Evolutionary conservation across 2,888 invertebrate genomes (phyloP).

Genomic region (Xylocampa areola): DNA sequence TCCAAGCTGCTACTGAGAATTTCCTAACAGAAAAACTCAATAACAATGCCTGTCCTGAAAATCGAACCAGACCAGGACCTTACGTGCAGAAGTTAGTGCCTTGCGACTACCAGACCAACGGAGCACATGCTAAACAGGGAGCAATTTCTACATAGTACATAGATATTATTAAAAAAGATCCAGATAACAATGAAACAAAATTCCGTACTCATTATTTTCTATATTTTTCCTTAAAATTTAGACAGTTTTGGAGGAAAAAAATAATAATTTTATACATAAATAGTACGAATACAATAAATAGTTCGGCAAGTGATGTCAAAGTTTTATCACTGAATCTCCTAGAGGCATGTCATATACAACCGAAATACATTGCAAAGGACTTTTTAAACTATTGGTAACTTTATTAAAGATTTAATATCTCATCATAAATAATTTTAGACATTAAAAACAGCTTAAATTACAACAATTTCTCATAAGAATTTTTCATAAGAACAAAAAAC

Average conservation of each 20-base stretch:
- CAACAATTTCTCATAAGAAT: conserved; percentile 67
- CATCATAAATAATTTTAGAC: conserved; percentile 85
- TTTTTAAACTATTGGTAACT: conserved; percentile 87
- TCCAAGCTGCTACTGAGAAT: no score
- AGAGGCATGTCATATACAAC: conserved; percentile 57
- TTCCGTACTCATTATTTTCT: conserved; percentile 81
- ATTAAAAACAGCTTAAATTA: conserved; percentile 80
- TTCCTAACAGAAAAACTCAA: no score
- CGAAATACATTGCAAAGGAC: conserved; percentile 58
- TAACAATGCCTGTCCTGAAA: no score
- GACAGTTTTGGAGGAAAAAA: conserved; percentile 80
- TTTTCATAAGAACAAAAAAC: conserved; percentile 60
- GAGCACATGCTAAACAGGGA: no score
- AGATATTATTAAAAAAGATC: background rate
- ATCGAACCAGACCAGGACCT: no score
- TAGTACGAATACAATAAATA: conserved; percentile 75
- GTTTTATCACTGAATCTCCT: conserved; percentile 61
- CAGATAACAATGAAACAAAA: conserved; percentile 63
- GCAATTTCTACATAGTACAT: no score
- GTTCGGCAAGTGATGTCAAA: conserved; percentile 80
- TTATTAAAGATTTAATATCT: conserved; percentile 82
- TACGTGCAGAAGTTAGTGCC: no score
- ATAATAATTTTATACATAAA: conserved; percentile 71
- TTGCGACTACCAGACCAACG: no score
- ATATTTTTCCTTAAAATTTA: conserved; percentile 84